phyloP scores from a whole-genome alignment of 2,888 invertebrate species.

The Meta bourneti region DNA sequence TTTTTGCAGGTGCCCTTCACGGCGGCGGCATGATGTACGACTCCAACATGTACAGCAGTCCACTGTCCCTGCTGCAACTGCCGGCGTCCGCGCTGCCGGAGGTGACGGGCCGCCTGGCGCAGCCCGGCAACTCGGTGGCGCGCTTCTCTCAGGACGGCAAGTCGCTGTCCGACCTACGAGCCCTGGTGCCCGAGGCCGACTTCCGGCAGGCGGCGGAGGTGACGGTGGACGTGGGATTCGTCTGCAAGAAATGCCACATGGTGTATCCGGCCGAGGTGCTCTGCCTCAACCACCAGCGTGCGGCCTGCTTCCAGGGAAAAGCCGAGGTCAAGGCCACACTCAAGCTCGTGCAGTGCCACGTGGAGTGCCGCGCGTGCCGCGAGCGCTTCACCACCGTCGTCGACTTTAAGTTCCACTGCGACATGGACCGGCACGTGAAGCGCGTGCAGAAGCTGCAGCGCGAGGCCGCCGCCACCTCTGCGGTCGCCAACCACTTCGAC shows the following conservation, averaged over 20 bases:
- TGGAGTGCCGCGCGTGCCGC: constrained; percentile 87
- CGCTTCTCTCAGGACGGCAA: constrained; percentile 84
- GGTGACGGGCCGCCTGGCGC: constrained; percentile 79
- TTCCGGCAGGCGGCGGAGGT: constrained; percentile 79
- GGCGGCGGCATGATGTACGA: constrained; percentile 69
- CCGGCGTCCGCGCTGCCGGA: constrained; percentile 81
- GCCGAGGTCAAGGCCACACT: constrained; percentile 82
- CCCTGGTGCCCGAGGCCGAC: constrained; percentile 79
- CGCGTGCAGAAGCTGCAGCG: constrained; percentile 76
- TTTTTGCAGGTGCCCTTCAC: constrained; percentile 54
- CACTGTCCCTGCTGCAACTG: constrained; percentile 84
- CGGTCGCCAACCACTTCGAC: neutral
- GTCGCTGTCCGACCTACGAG: constrained; percentile 80
- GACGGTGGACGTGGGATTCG: constrained; percentile 86
- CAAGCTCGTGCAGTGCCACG: constrained; percentile 88
- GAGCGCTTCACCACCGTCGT: constrained; percentile 80
- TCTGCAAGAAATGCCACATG: constrained; percentile 91
- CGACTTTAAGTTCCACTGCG: constrained; percentile 81
- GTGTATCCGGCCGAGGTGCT: constrained; percentile 89
- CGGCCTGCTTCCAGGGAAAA: constrained; percentile 80
- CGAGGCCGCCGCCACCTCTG: constrained; percentile 2
- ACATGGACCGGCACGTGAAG: constrained; percentile 77
- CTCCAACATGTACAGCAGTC: constrained; percentile 81
- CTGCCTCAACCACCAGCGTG: constrained; percentile 87
- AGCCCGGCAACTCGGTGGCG: constrained; percentile 87